Percentiles rank a stretch among this genome's conserved stretches.
These are phyloP conservation scores for Malurus elegans DNA, from an alignment of 2,113 vertebrate species.

Conservation along the genomic window DNA sequence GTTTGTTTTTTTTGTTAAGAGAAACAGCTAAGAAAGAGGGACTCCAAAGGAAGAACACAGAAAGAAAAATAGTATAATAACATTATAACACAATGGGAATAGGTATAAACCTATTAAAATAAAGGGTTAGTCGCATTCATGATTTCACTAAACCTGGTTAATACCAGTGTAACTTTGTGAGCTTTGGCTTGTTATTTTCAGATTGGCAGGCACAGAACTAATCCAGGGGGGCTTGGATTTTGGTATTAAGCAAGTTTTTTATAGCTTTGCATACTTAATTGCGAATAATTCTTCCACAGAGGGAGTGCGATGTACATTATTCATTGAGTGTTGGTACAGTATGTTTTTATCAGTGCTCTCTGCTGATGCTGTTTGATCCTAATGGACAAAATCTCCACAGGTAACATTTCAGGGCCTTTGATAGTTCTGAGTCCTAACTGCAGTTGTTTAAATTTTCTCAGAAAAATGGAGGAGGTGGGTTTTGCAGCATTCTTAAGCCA, in stretches of 20 bases:
- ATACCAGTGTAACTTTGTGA: neutral
- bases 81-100: neutral
- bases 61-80: neutral
- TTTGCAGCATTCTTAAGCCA: neutral
- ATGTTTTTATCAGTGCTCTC: neutral
- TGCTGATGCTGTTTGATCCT: neutral
- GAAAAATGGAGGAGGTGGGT: neutral
- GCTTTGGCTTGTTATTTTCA: neutral
- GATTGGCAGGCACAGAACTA: neutral
- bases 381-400: neutral
- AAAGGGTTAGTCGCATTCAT: neutral
- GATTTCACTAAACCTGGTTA: conserved; percentile 15
- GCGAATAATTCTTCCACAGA: conserved; percentile 6
- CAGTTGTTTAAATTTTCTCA: neutral
- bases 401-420: neutral
- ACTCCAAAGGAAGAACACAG: neutral
- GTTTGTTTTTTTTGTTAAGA: neutral
- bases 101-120: neutral
- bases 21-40: neutral
- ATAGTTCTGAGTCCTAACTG: neutral
- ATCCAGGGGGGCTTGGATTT: neutral
- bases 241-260: neutral
- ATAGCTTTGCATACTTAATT: conserved; percentile 31
- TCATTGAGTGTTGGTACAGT: neutral
- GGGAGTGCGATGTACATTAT: neutral